Evolutionary conservation across 2,797 vertebrate genomes (phyloP), one percentile per base, ranked within the genome.

Genomic region (Apodemus agrarius): DNA sequence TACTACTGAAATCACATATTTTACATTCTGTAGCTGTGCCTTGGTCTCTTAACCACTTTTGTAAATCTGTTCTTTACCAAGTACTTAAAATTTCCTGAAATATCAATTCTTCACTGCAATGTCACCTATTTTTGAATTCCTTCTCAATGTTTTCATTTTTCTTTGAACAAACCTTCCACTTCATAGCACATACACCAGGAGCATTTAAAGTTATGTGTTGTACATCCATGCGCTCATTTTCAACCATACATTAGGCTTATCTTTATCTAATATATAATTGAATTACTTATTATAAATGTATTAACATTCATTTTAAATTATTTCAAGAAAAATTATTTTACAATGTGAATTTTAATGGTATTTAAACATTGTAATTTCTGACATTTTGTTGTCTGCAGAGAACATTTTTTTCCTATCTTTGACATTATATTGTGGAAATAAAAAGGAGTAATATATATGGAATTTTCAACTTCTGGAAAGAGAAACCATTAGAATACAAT

Each of bases 41-140:
- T 80, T 34, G 81, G 14, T 1, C 1, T 46, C 22, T 59, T 93
- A 65, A 52, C 29, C 14, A 16, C 16, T 76, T 91, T 91, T 91
- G 76, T 83, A 75, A 91, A 22, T 72, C 29, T 81, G 2, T 94
- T 91, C 21, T 83, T 52, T 78, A 69, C 13, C 65, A 95, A 92
- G 26, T 76, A 80, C 49, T 82, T 92, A 85, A 49, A 49, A 81
- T 94, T 94, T 93, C 59, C 75, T 90, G 87, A 92, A 97, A 85
- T 84, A 90, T 93, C 43, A 95, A 84, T 72, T 88, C 29, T 88
- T 61, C 49, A 46, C 24, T 61, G 37, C 76, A 93, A 81, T 19
- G 52, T 43, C 11, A 69, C 80, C 31, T 90, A 88, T 74, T 93
- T 54, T 84, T 90, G 37, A 97, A 84, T 93, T 94, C 49, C 87